A percentile compares a stretch with the other conserved stretches of the same genome.
Evolutionary conservation across 1,140 invertebrate species (phyloP).

Genomic region (Ephestia elutella): DNA sequence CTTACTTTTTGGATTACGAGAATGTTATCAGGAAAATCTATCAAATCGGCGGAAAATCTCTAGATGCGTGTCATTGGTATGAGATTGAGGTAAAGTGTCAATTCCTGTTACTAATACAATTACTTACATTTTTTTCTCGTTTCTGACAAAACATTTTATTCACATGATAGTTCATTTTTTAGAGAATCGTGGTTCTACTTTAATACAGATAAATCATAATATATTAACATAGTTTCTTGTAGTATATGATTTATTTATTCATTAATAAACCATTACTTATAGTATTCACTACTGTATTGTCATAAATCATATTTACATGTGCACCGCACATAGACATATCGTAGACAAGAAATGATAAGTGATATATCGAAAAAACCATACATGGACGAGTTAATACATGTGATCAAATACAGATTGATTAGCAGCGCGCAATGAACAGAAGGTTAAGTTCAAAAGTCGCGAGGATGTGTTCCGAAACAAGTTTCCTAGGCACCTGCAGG

Average conservation of each 20-base stretch:
- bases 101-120: no score
- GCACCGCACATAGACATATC: conserved; percentile 5
- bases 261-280: conserved; percentile 3
- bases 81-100: no score
- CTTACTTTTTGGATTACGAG: no score
- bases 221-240: no score
- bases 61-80: no score
- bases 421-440: conserved; percentile 28
- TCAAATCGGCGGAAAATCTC: no score
- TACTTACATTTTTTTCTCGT: no score
- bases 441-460: conserved; percentile 42
- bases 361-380: not conserved
- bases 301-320: not conserved
- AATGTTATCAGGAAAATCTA: no score
- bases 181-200: no score
- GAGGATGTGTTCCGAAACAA: conserved; percentile 50
- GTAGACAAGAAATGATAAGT: conserved; percentile 7
- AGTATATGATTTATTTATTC: conserved; percentile 2
- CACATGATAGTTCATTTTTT: no score
- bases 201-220: no score
- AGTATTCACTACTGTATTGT: not conserved
- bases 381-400: not conserved
- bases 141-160: no score
- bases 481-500: conserved; percentile 35
- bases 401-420: not conserved